A percentile compares a stretch with the other conserved stretches of the same genome.
phyloP scores from a whole-genome alignment of 1,140 invertebrate genomes.

The Drosophila simulans region DNA sequence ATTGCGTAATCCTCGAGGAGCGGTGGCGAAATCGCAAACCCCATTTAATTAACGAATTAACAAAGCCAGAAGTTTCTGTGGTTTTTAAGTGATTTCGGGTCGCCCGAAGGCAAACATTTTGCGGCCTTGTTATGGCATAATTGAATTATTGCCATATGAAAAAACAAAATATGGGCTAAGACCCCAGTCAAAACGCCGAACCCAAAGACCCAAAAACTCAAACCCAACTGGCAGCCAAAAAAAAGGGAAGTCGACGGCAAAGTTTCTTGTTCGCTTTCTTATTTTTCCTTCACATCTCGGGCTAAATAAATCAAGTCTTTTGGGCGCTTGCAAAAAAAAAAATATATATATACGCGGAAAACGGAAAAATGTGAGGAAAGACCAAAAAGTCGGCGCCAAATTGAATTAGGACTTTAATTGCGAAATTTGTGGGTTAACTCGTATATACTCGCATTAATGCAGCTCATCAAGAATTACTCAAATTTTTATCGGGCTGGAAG shows the following conservation, averaged over 20 bases:
- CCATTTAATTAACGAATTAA: slow-evolving; percentile 83
- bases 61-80: slow-evolving; percentile 80
- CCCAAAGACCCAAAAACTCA: slow-evolving; percentile 28
- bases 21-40: slow-evolving; percentile 42
- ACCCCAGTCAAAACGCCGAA: not conserved
- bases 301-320: slow-evolving; percentile 71
- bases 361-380: slow-evolving; percentile 10
- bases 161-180: slow-evolving; percentile 62
- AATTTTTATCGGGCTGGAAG: not conserved
- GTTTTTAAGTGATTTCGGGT: slow-evolving; percentile 77
- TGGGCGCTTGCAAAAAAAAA: slow-evolving; percentile 29
- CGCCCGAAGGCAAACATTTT: slow-evolving; percentile 61
- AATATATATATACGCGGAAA: slow-evolving; percentile 2
- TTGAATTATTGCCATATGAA: slow-evolving; percentile 82
- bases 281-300: slow-evolving; percentile 45
- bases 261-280: slow-evolving; percentile 55
- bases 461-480: not conserved
- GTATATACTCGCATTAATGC: not conserved
- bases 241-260: slow-evolving; percentile 46
- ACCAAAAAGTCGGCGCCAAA: slow-evolving; percentile 63
- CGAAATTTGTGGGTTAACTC: slow-evolving; percentile 39
- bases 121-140: slow-evolving; percentile 80
- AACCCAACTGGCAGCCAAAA: slow-evolving; percentile 1
- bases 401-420: slow-evolving; percentile 78
- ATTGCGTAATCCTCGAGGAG: slow-evolving; percentile 76